phyloP scores from a whole-genome alignment of 1,140 invertebrate genomes.

The Cherax quadricarinatus region DNA sequence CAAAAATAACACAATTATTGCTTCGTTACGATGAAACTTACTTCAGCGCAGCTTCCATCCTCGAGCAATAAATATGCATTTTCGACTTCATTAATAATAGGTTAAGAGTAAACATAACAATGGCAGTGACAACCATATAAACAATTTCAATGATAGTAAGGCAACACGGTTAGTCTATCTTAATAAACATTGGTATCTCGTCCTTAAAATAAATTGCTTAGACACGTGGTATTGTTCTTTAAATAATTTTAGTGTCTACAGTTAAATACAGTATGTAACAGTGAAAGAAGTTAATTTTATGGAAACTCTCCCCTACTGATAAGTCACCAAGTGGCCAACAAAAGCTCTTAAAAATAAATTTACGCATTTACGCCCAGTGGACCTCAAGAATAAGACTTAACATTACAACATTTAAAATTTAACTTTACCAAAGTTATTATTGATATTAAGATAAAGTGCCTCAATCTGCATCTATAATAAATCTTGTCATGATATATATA shows the following conservation, averaged over 20 bases:
- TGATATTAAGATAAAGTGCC: not conserved
- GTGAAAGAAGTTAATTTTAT: not conserved
- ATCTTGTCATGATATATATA: not conserved
- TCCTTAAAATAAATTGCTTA: not conserved
- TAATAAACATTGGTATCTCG: not conserved
- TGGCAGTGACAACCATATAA: constrained; percentile 40
- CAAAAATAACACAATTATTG: not conserved
- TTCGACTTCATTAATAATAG: not conserved
- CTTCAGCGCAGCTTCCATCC: not conserved
- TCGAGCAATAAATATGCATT: constrained; percentile 36
- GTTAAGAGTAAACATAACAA: constrained; percentile 23
- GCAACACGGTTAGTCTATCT: constrained; percentile 18
- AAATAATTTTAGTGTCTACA: not conserved
- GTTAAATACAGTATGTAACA: not conserved
- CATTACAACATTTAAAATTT: not conserved
- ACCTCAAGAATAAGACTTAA: not conserved
- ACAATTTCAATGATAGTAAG: constrained; percentile 1
- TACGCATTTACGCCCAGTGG: not conserved
- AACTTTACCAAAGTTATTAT: not conserved
- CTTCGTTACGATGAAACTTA: not conserved
- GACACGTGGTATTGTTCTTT: not conserved
- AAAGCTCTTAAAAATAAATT: not conserved
- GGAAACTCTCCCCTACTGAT: not conserved
- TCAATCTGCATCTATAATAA: not conserved
- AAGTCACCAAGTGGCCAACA: not conserved